phyloP scores from a whole-genome alignment of 2,113 vertebrate genomes.

The Saccopteryx leptura region DNA sequence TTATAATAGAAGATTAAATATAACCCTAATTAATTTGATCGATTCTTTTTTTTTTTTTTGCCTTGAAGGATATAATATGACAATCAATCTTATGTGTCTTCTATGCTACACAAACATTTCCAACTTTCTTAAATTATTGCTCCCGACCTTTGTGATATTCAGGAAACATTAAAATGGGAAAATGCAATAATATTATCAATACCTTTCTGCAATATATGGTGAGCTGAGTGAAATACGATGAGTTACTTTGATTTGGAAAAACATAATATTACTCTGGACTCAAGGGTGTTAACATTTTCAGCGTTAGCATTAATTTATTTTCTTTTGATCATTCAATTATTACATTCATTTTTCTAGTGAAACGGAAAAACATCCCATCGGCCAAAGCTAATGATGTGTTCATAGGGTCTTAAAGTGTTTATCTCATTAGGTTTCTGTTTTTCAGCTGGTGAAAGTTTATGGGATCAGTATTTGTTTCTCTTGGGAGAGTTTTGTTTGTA shows the following conservation, averaged over 20 bases:
- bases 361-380: slow-evolving; percentile 62
- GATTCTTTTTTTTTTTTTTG: background rate
- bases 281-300: slow-evolving; percentile 66
- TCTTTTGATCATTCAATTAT: slow-evolving; percentile 71
- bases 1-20: slow-evolving; percentile 9
- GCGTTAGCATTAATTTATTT: slow-evolving; percentile 76
- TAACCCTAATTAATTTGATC: background rate
- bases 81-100: background rate
- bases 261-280: slow-evolving; percentile 46
- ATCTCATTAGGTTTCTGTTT: slow-evolving; percentile 72
- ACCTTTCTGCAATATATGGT: background rate
- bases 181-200: background rate
- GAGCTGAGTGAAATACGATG: slow-evolving; percentile 24
- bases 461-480: slow-evolving; percentile 68
- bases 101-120: background rate
- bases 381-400: slow-evolving; percentile 65
- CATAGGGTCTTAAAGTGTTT: slow-evolving; percentile 35
- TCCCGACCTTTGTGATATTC: background rate
- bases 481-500: slow-evolving; percentile 56
- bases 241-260: slow-evolving; percentile 57
- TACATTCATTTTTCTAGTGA: slow-evolving; percentile 68
- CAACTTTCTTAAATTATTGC: slow-evolving; percentile 14
- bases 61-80: background rate
- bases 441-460: slow-evolving; percentile 68
- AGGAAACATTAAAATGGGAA: slow-evolving; percentile 28